phyloP scores from a whole-genome alignment of 1,140 invertebrate species.

The Bombus polaris region DNA sequence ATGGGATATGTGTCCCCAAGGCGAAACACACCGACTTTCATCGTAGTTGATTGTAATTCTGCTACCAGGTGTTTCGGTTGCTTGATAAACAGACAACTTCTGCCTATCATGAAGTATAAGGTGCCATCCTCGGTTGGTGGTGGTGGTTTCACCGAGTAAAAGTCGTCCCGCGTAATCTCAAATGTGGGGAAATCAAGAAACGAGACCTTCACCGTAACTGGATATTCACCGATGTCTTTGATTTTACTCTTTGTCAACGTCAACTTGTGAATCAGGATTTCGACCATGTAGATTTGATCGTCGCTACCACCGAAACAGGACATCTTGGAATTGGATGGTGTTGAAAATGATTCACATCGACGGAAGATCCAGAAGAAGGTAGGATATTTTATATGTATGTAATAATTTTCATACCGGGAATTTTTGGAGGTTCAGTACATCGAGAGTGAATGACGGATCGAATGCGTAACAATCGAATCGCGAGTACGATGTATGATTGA shows the following conservation, averaged over 20 bases:
- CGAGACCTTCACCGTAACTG: conserved; percentile 75
- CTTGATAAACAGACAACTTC: conserved; percentile 75
- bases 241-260: conserved; percentile 71
- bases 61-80: conserved; percentile 73
- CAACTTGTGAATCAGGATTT: conserved; percentile 75
- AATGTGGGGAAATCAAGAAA: conserved; percentile 79
- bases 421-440: conserved; percentile 40
- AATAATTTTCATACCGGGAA: conserved; percentile 1
- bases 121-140: conserved; percentile 55
- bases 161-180: conserved; percentile 74
- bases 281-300: conserved; percentile 75
- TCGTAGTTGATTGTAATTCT: conserved; percentile 66
- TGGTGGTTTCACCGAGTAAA: conserved; percentile 62
- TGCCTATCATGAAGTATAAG: conserved; percentile 71
- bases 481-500: conserved; percentile 4
- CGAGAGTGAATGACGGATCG: conserved; percentile 37
- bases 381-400: no score
- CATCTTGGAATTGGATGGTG: conserved; percentile 59
- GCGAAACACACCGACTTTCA: conserved; percentile 77
- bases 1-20: conserved; percentile 77
- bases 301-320: conserved; percentile 75
- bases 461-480: conserved; percentile 38
- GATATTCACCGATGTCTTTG: conserved; percentile 70
- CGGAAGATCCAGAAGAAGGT: no score
- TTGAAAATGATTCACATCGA: not conserved